Conservation (phyloP, 2,113 vertebrate genomes). For the Carassius auratus region DNA sequence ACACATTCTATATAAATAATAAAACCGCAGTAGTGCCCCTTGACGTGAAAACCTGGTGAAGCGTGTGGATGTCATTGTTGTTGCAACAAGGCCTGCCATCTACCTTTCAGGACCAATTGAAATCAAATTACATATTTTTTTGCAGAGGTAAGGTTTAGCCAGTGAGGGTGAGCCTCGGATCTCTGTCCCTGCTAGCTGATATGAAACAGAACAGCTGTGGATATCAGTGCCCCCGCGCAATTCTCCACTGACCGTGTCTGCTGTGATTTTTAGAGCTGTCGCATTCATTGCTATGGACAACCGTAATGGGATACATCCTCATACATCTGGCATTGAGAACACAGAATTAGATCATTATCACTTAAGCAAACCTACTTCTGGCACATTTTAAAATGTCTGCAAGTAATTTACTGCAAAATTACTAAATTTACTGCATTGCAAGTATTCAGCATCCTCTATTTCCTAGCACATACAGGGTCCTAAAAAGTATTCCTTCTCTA, state of each 20-base stretch:
- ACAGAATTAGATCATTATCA: constrained; percentile 31
- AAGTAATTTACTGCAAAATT: constrained; percentile 1
- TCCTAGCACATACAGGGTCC: constrained; percentile 4
- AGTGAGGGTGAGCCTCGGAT: constrained; percentile 56
- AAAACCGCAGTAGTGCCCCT: constrained; percentile 67
- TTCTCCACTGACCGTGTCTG: constrained; percentile 61
- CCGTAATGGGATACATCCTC: constrained; percentile 26
- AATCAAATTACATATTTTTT: constrained; percentile 66
- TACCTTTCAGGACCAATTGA: constrained; percentile 74
- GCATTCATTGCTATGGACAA: constrained; percentile 27
- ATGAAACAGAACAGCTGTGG: constrained; percentile 75
- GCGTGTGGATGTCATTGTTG: constrained; percentile 71
- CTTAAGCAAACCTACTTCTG: constrained; percentile 26
- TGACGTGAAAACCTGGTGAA: constrained; percentile 76
- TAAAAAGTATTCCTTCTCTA: constrained; percentile 6
- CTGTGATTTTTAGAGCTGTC: constrained; percentile 17
- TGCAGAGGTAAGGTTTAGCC: constrained; percentile 50
- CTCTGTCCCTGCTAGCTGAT: constrained; percentile 68
- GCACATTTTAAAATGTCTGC: constrained; percentile 34
- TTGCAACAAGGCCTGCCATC: constrained; percentile 68
- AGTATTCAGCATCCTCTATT: constrained; percentile 13
- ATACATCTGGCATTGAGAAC: constrained; percentile 21
- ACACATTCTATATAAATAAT: constrained; percentile 69
- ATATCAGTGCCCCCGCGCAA: constrained; percentile 61
- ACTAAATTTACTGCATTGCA: neutral